Percentiles rank a stretch among this genome's conserved stretches.
phyloP scores from a whole-genome alignment of 2,888 invertebrate genomes.

The Kryphioiulus occultus region DNA sequence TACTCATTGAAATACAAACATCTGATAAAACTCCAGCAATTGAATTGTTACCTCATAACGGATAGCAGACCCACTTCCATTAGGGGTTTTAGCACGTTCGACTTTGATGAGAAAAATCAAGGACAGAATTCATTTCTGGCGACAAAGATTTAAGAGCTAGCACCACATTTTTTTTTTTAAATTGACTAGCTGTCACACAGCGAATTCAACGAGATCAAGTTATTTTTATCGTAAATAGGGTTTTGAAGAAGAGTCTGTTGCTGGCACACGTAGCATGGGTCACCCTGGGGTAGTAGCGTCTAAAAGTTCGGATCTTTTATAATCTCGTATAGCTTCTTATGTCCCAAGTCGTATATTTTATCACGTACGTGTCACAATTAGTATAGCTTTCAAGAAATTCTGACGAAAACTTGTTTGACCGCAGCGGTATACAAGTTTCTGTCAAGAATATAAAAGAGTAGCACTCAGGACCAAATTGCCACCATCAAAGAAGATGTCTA shows the following conservation, averaged over 20 bases:
- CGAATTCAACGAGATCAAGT: constrained; percentile 9
- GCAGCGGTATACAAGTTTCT: neutral
- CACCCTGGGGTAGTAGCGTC: neutral
- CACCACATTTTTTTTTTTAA: neutral
- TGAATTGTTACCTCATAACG: neutral
- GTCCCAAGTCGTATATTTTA: neutral
- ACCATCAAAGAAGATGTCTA: neutral
- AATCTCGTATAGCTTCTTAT: neutral
- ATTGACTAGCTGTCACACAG: constrained; percentile 24
- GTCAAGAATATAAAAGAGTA: constrained; percentile 27
- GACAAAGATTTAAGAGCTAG: neutral
- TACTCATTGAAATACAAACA: neutral
- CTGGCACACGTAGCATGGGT: neutral
- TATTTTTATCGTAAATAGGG: neutral
- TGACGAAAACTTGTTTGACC: neutral
- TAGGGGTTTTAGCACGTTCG: neutral
- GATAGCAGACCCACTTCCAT: neutral
- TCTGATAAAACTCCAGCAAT: neutral
- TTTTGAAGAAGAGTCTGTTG: neutral
- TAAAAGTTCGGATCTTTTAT: neutral
- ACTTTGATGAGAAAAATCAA: neutral
- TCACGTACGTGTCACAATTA: constrained; percentile 4
- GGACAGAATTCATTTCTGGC: neutral
- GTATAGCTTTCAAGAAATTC: neutral
- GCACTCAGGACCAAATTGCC: neutral